Percentiles rank a stretch among this genome's conserved stretches.
These are phyloP conservation scores for Ochotona princeps DNA, from an alignment of 2,113 vertebrate species.

Conservation along the genomic window DNA sequence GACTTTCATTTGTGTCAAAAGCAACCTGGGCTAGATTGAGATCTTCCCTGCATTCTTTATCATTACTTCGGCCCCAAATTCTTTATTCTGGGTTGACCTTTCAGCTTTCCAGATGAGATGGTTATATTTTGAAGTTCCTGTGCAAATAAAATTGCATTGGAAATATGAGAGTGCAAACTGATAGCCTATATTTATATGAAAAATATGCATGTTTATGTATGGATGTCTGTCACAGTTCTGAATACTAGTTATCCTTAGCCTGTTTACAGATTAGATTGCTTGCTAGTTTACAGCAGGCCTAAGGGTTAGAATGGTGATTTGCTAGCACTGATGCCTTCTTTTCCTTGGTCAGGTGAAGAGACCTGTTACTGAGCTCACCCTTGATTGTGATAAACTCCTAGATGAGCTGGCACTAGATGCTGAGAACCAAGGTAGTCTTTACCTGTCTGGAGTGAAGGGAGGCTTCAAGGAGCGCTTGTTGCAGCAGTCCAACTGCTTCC, in stretches of 20 bases:
- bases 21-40: not conserved
- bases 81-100: not conserved
- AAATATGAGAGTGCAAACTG: not conserved
- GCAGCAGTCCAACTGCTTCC: conserved; percentile 85
- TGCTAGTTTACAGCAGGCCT: not conserved
- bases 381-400: conserved; percentile 89
- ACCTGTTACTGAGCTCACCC: conserved; percentile 85
- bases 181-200: conserved; percentile 30
- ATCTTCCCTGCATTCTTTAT: not conserved
- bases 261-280: not conserved
- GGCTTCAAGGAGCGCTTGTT: conserved; percentile 83
- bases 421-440: conserved; percentile 86
- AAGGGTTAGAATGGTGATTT: not conserved
- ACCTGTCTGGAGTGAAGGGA: conserved; percentile 84
- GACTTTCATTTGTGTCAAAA: not conserved
- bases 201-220: not conserved
- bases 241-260: not conserved
- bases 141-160: not conserved
- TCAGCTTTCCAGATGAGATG: conserved; percentile 30
- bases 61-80: not conserved
- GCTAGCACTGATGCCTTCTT: not conserved
- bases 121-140: conserved; percentile 1
- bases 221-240: not conserved
- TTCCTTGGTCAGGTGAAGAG: conserved; percentile 89
- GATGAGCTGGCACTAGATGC: conserved; percentile 86